Conservation (phyloP, 2,113 vertebrate species). For the Paramormyrops kingsleyae region DNA sequence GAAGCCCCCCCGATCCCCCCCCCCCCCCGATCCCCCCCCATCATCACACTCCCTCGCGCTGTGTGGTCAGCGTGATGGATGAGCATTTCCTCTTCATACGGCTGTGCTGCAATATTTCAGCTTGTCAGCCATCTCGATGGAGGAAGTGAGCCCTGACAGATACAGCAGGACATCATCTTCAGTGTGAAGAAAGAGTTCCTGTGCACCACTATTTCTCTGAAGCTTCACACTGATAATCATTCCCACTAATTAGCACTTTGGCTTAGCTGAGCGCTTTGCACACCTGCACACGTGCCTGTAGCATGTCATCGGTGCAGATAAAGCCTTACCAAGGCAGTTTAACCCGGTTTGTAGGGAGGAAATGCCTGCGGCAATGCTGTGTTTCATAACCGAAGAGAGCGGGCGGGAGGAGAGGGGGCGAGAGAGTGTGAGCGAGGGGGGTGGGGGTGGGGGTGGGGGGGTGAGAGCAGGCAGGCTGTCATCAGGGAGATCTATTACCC, state of each 20-base stretch:
- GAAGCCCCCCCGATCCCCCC: not conserved
- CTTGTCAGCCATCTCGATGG: not conserved
- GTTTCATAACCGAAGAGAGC: not conserved
- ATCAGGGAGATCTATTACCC: not conserved
- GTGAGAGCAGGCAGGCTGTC: not conserved
- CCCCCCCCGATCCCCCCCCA: not conserved
- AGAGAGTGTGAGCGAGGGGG: not conserved
- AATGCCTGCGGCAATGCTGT: not conserved
- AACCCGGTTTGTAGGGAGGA: not conserved
- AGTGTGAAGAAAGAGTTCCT: constrained; percentile 15
- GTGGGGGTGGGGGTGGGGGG: not conserved
- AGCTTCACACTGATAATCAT: not conserved
- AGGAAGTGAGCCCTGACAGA: constrained; percentile 23
- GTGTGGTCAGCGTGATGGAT: not conserved
- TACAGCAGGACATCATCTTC: not conserved
- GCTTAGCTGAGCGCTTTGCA: not conserved
- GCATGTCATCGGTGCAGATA: not conserved
- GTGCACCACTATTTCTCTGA: not conserved
- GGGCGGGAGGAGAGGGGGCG: not conserved
- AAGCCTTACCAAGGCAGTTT: not conserved
- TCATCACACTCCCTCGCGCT: not conserved
- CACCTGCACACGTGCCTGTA: not conserved
- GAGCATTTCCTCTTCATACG: not conserved
- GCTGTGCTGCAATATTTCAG: not conserved
- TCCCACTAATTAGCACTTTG: not conserved